phyloP scores from a whole-genome alignment of 2,888 invertebrate species.

The Spisula solida region DNA sequence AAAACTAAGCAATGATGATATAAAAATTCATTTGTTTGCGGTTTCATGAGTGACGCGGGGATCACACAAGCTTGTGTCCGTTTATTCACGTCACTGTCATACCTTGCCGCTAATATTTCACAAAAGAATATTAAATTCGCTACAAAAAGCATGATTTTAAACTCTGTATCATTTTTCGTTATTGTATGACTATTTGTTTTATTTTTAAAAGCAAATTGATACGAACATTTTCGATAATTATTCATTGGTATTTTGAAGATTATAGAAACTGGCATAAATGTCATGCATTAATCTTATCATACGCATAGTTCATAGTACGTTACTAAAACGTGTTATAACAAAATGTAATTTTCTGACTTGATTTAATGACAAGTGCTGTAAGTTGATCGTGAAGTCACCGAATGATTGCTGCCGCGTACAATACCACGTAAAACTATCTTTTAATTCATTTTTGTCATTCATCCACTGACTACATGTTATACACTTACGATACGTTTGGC shows the following conservation, averaged over 20 bases:
- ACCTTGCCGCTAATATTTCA: no score
- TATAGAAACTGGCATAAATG: background rate
- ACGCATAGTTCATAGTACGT: background rate
- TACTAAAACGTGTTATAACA: slow-evolving; percentile 14
- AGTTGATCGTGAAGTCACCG: background rate
- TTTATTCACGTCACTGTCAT: no score
- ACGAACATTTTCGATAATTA: slow-evolving; percentile 4
- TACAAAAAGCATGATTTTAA: no score
- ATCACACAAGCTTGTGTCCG: no score
- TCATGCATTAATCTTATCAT: background rate
- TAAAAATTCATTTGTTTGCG: no score
- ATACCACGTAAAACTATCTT: slow-evolving; percentile 17
- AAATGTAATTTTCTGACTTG: background rate
- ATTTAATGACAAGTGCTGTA: background rate
- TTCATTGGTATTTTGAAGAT: slow-evolving; percentile 1
- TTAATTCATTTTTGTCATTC: slow-evolving; percentile 20
- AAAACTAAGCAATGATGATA: no score
- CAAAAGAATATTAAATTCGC: no score
- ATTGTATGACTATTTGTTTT: background rate
- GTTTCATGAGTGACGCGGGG: no score
- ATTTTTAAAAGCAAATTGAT: slow-evolving; percentile 2
- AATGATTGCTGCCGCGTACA: background rate
- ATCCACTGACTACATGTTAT: slow-evolving; percentile 8
- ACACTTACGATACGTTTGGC: slow-evolving; percentile 29
- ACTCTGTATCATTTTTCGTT: no score